Base-by-base conservation (phyloP, 2,113 vertebrate genomes). In the Burhinus bistriatus region DNA sequence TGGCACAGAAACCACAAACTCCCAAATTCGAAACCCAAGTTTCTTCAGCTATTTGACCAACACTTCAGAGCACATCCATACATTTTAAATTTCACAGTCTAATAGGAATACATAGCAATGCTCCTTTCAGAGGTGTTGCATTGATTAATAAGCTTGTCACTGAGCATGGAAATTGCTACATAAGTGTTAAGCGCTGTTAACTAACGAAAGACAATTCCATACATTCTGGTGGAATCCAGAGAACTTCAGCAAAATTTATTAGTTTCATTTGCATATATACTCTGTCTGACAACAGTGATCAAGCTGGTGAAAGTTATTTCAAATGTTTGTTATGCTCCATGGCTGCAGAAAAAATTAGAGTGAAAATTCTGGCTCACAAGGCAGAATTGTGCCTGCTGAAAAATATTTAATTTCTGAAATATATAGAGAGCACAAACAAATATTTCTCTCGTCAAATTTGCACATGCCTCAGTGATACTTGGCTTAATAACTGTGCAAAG, bases 71-170 rank as follows among this genome's bases (percentile, higher is more conserved):
- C 64, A 94, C 45, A 94, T 96, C 90, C 75, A 86, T 88, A 88
- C 87, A 90, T 93, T 93, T 92, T 86, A 90, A 68, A 90, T 92
- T 90, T 90, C 76, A 78, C 85, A 86, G 38, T 90, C 68, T 64
- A 93, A 89, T 66, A 92, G 85, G 40, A 94, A 88, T 90, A 96
- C 64, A 77, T 49, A 87, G 85, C 59, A 90, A 75, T 73, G 59
- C 55, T 89, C 68, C 76, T 93, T 97, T 94, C 95, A 94, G 83
- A 93, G 55, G 94, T 93, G 92, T 89, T 90, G 72, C 68, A 81
- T 57, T 92, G 92, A 96, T 97, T 96, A 96, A 94, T 97, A 96
- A 95, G 83, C 88, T 92, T 92, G 90, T 89, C 90, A 90, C 51
- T 0, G 0, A 83, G 72, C 55, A 84, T 87, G 83, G 83, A 97